phyloP scores from a whole-genome alignment of 2,888 invertebrate species.

The Steromphala cineraria region DNA sequence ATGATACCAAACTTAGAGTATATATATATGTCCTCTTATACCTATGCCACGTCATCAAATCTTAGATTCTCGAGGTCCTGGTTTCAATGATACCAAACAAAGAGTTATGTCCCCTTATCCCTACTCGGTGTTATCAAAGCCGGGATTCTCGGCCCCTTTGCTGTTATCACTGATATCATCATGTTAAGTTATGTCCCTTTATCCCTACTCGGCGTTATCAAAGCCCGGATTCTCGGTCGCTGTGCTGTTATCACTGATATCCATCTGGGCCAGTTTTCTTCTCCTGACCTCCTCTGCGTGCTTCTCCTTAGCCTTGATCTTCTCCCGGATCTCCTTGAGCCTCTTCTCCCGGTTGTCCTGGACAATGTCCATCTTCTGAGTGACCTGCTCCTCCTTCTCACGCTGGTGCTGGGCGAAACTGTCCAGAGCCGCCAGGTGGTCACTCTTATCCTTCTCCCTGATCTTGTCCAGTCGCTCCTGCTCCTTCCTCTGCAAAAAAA shows the following conservation, averaged over 20 bases:
- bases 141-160: neutral
- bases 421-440: slow-evolving; percentile 60
- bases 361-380: slow-evolving; percentile 62
- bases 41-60: too few species aligned
- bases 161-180: too few species aligned
- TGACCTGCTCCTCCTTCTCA: slow-evolving; percentile 55
- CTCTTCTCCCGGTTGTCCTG: slow-evolving; percentile 62
- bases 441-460: slow-evolving; percentile 60
- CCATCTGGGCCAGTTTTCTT: slow-evolving; percentile 54
- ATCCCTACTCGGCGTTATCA: neutral
- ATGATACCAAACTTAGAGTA: too few species aligned
- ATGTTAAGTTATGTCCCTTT: too few species aligned
- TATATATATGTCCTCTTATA: too few species aligned
- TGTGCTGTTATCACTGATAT: slow-evolving; percentile 27
- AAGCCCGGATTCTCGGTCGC: neutral
- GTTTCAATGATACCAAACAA: neutral
- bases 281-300: slow-evolving; percentile 64
- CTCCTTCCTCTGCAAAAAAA: slow-evolving; percentile 60
- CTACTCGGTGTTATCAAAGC: neutral
- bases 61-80: too few species aligned
- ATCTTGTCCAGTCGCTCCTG: slow-evolving; percentile 66
- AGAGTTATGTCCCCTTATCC: neutral
- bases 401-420: slow-evolving; percentile 60
- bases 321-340: slow-evolving; percentile 62
- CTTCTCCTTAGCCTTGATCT: slow-evolving; percentile 58